Evolutionary conservation across 64 coral and sea anemone species (phyloP), one percentile per base, ranked within the genome.

Genomic region (Catalaphyllia jardinei): DNA sequence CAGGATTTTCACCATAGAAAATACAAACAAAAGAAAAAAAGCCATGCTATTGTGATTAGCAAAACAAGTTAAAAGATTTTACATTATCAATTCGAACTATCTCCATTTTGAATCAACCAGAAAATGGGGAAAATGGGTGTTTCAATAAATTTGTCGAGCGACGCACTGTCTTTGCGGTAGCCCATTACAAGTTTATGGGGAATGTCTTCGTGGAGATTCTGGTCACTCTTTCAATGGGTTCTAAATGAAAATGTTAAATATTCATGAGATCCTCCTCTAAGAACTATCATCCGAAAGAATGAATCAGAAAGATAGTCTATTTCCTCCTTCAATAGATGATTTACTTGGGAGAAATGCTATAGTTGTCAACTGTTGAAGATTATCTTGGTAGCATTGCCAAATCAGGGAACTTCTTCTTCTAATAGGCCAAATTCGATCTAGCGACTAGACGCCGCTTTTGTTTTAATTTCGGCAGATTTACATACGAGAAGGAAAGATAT

Each of bases 221-320:
- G 33, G 31, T 46, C 29, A 65, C 18, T 49, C 78, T 6, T 30
- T 69, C 11, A 60, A 50, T 71, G 29, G 14, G 31, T 29, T 22
- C 60, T 33, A 83, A 65, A 27, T 65, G 18, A 83, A 38, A 25
- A 4, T 51, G 63, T 85, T 71, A 69, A 85, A 52, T 85, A 85
- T 85, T 85, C 33, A 85, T 71, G 33, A 85, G 17, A 5, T 52
- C 18, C 6, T 64, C 42, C 24, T 83, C 64, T 22, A n/a, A 16
- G 12, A 84, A 83, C 0, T 22, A 69, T n/a, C 22, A 69, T 69
- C 65, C 4, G 25, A 69, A 25, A 8, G 17, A 67, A 18, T 69
- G 65, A 27, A 69, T 27, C 2, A 69, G 65, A 69, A 42, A 78
- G 50, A 39, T 20, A 67, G n/a, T 59, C 54, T 87, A 57, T 7